Conservation (phyloP, 2,888 invertebrate species). For the Drosophila falleni region DNA sequence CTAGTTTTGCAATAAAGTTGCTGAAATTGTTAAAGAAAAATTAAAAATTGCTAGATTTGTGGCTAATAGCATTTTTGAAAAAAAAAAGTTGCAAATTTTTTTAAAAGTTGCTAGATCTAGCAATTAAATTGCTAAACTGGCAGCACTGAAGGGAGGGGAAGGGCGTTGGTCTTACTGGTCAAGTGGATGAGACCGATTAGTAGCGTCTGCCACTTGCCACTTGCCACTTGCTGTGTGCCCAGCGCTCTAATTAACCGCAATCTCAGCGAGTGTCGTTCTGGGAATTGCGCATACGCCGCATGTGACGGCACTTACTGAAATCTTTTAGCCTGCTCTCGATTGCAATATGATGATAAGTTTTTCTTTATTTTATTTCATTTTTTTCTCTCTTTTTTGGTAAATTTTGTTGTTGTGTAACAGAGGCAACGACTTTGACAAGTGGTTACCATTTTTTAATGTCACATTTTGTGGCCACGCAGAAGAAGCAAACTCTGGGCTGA, state of each 20-base stretch:
- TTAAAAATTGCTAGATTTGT: too few species aligned
- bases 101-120: too few species aligned
- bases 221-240: slow-evolving; percentile 12
- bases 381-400: background rate
- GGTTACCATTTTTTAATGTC: slow-evolving; percentile 78
- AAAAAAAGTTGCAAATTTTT: too few species aligned
- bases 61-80: too few species aligned
- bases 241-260: slow-evolving; percentile 55
- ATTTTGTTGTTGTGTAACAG: background rate
- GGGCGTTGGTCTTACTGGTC: slow-evolving; percentile 25
- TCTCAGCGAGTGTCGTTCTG: slow-evolving; percentile 46
- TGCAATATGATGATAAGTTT: slow-evolving; percentile 60
- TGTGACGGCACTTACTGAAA: slow-evolving; percentile 36
- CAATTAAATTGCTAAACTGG: too few species aligned
- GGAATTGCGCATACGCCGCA: slow-evolving; percentile 60
- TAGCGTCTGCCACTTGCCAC: slow-evolving; percentile 26
- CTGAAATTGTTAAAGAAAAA: too few species aligned
- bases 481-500: background rate
- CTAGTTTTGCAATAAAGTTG: too few species aligned
- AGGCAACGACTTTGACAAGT: slow-evolving; percentile 65
- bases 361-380: background rate
- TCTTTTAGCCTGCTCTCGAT: slow-evolving; percentile 26
- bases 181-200: slow-evolving; percentile 52
- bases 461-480: slow-evolving; percentile 63
- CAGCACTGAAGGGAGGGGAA: rapidly evolving